Evolutionary conservation across 53 echinoderm and acorn worm species (phyloP).

Genomic region (Zoroaster sp.): DNA sequence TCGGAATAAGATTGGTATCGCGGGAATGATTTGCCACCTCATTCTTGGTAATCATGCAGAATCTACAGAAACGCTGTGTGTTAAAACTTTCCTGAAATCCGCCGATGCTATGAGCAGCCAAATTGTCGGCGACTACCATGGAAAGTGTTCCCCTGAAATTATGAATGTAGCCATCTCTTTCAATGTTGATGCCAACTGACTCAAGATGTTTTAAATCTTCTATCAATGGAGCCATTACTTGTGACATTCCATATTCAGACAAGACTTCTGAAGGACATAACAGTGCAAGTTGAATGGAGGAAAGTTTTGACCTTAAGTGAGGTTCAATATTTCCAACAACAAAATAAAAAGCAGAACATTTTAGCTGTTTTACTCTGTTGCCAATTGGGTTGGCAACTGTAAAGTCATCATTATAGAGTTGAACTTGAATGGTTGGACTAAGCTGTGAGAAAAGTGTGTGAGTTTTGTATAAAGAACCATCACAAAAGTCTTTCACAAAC

Average conservation of each 20-base stretch:
- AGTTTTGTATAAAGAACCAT: not conserved
- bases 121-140: constrained; percentile 56
- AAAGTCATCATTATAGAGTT: constrained; percentile 60
- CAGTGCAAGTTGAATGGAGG: constrained; percentile 35
- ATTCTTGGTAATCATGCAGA: not conserved
- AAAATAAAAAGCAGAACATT: constrained; percentile 37
- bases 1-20: not conserved
- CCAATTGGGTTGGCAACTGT: no score
- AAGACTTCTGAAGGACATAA: constrained; percentile 34
- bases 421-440: constrained; percentile 29
- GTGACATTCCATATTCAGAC: constrained; percentile 13
- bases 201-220: constrained; percentile 18
- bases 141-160: constrained; percentile 46
- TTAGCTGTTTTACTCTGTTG: constrained; percentile 24
- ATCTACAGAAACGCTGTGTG: constrained; percentile 42
- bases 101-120: constrained; percentile 61
- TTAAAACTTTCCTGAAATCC: constrained; percentile 57
- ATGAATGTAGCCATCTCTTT: constrained; percentile 1
- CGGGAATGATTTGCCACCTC: not conserved
- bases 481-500: constrained; percentile 44
- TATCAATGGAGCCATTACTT: not conserved
- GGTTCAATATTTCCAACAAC: constrained; percentile 19
- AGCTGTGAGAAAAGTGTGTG: not conserved
- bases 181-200: not conserved
- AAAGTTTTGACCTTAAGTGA: constrained; percentile 27